Base-by-base conservation (phyloP, 2,797 vertebrate species). In the Margarornis squamiger region DNA sequence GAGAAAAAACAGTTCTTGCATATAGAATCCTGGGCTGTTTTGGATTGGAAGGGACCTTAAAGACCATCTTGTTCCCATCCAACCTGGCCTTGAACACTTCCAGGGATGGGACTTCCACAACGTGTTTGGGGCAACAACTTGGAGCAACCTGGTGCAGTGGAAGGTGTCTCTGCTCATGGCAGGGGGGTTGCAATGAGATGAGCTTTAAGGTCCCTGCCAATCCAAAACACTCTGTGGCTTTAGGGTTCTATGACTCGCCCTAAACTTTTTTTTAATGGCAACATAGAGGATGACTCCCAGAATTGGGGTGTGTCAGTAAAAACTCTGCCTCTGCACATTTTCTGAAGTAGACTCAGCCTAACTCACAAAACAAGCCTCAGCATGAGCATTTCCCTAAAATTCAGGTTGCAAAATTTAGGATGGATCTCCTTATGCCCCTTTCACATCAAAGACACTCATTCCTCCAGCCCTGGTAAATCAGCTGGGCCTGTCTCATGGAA, bases 401-500 rank as follows among this genome's bases (percentile, higher is more conserved):
- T 14, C 3, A 36, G 48, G 71, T 45, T 6, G 14, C 18, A 63
- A 65, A 71, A 66, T 38, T 70, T 2, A 3, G 18, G 32, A 54
- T 17, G 8, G 2, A 38, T 45, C 32, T 79, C 45, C 29, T 75
- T 71, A n/a, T 3, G 5, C 9, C 59, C 71, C 22, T 80, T 57
- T 46, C 12, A 32, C n/a, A 62, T 67, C 17, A 20, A 30, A 55
- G 55, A 32, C 65, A 27, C 26, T 21, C 32, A 6, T 21, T 54
- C 41, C 57, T 65, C n/a, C 67, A 61, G 71, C 38, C 36, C 20
- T 7, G 20, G 52, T 21, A 30, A 18, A 49, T 30, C 61, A 91
- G 38, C 18, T 11, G 2, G 27, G 38, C 16, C 9, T 3, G 0
- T 4, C 20, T 8, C 7, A 0, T 0, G 7, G 52, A 32, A 66